Base-by-base conservation (phyloP, 2,888 invertebrate species). In the Drosophila percnosoma region DNA sequence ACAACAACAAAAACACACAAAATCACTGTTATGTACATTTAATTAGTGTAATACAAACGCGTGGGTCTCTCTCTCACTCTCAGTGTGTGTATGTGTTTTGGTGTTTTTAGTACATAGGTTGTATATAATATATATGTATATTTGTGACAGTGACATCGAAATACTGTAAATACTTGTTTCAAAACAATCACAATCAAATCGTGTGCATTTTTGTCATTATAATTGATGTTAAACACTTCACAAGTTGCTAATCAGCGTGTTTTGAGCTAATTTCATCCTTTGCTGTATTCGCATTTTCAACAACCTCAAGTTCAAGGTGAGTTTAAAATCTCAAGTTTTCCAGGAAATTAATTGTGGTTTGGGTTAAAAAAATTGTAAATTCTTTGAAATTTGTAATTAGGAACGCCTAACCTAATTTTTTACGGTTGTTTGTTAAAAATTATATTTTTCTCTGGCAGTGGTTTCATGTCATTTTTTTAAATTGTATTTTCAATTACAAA, bases 271-370 rank as follows among this genome's bases (percentile, higher is more conserved):
- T 87, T 89, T 65, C 75, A 82, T 84, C 80, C 75, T 77, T 82
- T 64, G 57, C 70, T 69, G 66, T 76, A 66, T 70, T 75, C 72
- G 49, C 72, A 60, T 69, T 83, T 65, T 63, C 59, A 45, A 29
- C 53, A 68, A 65, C 58, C 34, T 73, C 69, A 75, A 89, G 80
- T 80, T 80, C 88, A 82, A 84, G 85, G 85, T 85, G 78, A 65
- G 87, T 89, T 66, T 27, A 1, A 62, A 66, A 27, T 31, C 13
- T 58, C n/a, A 36, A 34, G 40, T 33, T 27, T 69, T 48, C 11
- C 59, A 45, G 69, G 53, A 69, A 53, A 48, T 11, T 2, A 5
- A 21, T 24, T 27, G 4, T 27, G 27, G 27, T 27, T 27, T 27
- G 27, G 27, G 27, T 27, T 54, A 4, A 7, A 18, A 13, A 27